Percentiles rank a stretch among this genome's conserved stretches.
Conservation (phyloP, 2,888 invertebrate species). For the Ormia ochracea region DNA sequence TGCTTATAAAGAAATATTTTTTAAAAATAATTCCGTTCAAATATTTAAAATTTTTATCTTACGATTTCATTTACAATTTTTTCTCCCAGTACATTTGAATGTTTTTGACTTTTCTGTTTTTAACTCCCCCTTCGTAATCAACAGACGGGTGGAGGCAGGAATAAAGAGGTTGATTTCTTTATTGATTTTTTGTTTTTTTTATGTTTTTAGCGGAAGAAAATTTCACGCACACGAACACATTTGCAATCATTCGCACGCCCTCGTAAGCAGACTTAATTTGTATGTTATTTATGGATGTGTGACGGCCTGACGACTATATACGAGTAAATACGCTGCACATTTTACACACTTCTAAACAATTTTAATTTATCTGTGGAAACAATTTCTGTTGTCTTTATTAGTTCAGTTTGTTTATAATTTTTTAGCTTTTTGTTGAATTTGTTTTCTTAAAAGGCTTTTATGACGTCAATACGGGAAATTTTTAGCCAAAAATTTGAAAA, state of each 20-base stretch:
- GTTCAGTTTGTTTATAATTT: neutral
- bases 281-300: neutral
- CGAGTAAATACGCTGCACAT: neutral
- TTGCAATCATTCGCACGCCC: conserved; percentile 6
- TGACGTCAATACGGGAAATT: conserved; percentile 55
- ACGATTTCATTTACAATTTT: too few species aligned
- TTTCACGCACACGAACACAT: neutral
- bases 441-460: conserved; percentile 29
- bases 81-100: too few species aligned
- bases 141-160: too few species aligned
- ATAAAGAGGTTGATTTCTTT: too few species aligned
- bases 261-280: neutral
- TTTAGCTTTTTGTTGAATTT: neutral
- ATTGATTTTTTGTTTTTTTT: neutral
- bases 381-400: neutral
- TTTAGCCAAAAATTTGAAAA: conserved; percentile 35
- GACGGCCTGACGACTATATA: neutral
- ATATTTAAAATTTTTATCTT: too few species aligned
- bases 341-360: neutral
- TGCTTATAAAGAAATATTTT: too few species aligned
- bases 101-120: too few species aligned
- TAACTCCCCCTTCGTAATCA: too few species aligned
- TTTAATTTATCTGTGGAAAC: conserved; percentile 23
- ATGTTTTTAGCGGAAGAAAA: neutral
- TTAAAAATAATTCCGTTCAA: too few species aligned